Evolutionary conservation across 2,113 vertebrate genomes (phyloP).

Genomic region (Marmota flaviventris): DNA sequence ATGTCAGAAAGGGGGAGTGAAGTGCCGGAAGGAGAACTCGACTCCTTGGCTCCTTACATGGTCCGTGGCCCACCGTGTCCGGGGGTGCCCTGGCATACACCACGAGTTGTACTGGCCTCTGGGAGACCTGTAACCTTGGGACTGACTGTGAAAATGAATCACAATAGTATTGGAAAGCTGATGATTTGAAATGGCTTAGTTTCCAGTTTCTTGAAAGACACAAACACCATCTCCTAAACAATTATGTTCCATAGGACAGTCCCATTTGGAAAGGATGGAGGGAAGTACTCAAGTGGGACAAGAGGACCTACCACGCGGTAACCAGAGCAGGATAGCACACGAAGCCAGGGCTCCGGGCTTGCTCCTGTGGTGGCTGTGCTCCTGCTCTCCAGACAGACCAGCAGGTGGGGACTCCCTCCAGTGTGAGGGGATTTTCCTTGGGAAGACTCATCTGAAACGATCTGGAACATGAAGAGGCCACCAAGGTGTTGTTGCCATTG

Average conservation of each 20-base stretch:
- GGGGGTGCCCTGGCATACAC: too few species aligned
- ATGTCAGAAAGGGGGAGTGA: background rate
- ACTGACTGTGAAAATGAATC: background rate
- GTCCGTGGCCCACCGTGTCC: too few species aligned
- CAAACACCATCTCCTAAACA: background rate
- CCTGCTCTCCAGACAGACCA: background rate
- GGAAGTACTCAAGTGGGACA: too few species aligned
- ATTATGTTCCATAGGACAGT: background rate
- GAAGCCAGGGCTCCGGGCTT: too few species aligned
- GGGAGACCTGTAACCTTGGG: background rate
- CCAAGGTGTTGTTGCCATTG: background rate
- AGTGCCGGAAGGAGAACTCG: background rate
- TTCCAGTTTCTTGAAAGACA: background rate
- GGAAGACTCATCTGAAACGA: background rate
- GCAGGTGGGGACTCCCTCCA: background rate
- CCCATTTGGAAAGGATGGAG: background rate
- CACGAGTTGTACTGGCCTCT: too few species aligned
- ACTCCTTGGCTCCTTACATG: background rate
- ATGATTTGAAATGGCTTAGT: background rate
- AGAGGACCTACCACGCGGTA: background rate
- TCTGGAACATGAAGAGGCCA: background rate
- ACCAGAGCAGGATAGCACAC: background rate
- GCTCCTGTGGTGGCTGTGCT: rapidly evolving
- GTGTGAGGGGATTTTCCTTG: background rate
- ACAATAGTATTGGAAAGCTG: background rate